Evolutionary conservation across 1,140 invertebrate species (phyloP), one percentile per base, ranked within the genome.

Genomic region (Helicoverpa armigera): DNA sequence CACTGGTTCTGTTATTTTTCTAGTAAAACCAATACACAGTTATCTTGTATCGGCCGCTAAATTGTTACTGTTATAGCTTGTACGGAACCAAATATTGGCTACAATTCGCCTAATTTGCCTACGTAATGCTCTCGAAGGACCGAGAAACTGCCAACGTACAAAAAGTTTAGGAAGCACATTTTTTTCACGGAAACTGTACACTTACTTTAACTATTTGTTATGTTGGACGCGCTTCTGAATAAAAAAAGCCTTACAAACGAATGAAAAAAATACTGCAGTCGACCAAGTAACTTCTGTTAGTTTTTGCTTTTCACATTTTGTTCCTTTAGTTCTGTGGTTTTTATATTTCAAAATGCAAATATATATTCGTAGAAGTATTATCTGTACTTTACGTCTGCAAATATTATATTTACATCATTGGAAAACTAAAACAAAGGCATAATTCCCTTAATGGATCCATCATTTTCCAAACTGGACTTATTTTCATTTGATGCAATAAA

Each of bases 131-230:
- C 63, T 43, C 43, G 12, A 16, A 50, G 50, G 16, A 43, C 43
- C 63, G 14, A 50, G 16, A 18, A 69, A 50, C 1, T 50, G 16
- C n/a, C 43, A 11, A 11, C n/a, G 11, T 69, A 48, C 11, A 50
- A 69, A 69, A 50, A 69, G 16, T 50, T 18, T 69, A 69, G 16
- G 65, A 69, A 69, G 16, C 7, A 23, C 16, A 31, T 69, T 69
- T 69, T 50, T 50, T 50, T 50, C 43, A 69, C 43, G 65, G 65
- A 69, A 69, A 23, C 50, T 18, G 35, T 69, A 23, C 16, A 11
- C 9, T 50, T 69, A 23, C 65, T 69, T 50, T 11, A 16, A 50
- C 43, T 50, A 50, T 69, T 69, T 69, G 43, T 69, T 18, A 50
- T 69, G 65, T 23, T 43, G 31, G 43, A 12, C 43, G 43, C 16